A percentile compares a stretch with the other conserved stretches of the same genome.
These are phyloP conservation scores for Mionectes macconnelli DNA, from an alignment of 2,113 vertebrate species.

Conservation along the genomic window DNA sequence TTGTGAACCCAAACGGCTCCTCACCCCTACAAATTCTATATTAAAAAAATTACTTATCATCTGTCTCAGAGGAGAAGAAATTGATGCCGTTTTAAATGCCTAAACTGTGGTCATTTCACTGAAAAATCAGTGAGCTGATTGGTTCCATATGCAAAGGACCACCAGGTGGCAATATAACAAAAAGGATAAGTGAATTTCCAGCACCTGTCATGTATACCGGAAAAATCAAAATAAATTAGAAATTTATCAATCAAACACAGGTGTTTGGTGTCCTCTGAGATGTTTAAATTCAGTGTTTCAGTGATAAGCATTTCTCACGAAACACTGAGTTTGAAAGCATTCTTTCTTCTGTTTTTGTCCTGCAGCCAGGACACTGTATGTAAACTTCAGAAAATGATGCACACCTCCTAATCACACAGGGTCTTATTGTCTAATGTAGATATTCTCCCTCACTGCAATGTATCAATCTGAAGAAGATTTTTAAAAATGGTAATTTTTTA, in stretches of 20 bases:
- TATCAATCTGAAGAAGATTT: background rate
- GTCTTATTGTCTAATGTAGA: background rate
- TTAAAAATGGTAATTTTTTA: background rate
- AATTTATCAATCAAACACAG: background rate
- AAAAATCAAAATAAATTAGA: background rate
- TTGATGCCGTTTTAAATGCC: background rate
- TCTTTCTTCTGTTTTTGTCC: background rate
- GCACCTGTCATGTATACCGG: fast-evolving
- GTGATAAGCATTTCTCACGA: background rate
- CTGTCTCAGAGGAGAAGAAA: background rate
- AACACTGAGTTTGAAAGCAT: background rate
- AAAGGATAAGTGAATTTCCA: background rate
- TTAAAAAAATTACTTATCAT: background rate
- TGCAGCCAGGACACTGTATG: background rate
- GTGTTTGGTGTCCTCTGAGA: background rate
- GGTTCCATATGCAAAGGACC: background rate
- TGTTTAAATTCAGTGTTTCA: background rate
- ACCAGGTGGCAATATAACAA: constrained; percentile 59
- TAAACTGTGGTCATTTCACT: background rate
- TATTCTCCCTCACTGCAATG: background rate
- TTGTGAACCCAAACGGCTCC: background rate
- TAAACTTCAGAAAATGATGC: background rate
- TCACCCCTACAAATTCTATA: background rate
- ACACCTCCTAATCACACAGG: background rate
- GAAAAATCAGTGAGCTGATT: background rate